Evolutionary conservation across 2,888 invertebrate species (phyloP), one percentile per base, ranked within the genome.

Genomic region (Thecophora atra): DNA sequence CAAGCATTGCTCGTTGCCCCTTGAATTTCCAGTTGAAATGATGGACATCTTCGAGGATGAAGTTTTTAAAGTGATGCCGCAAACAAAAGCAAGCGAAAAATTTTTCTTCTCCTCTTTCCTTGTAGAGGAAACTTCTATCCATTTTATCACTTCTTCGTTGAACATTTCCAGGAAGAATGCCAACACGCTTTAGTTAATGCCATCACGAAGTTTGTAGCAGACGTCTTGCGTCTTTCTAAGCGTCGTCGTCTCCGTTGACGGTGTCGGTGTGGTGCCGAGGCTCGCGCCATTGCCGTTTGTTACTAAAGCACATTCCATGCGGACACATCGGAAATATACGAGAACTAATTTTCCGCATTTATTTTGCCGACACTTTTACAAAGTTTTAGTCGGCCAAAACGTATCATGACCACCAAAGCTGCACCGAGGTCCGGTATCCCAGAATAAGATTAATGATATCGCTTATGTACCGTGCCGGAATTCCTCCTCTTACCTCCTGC

Each of bases 371-470:
- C 28, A 66, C 13, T 66, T 66, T 26, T 19, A 51, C 26, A 24
- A 42, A 15, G 52, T 28, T 37, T 42, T 0, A 19, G n/a, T 54
- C 21, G 30, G n/a, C 67, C 21, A 54, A 21, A 24, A 67, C 37
- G 21, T 54, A 54, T 30, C 54, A 67, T 47, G 44, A 64, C 54
- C n/a, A 54, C 51, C 11, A 24, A 37, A 52, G 47, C 26, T 8
- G 37, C 21, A n/a, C 52, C 52, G 54, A 67, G 56, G 37, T 67
- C 56, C 30, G 52, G 37, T 26, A 47, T 64, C n/a, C 11, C 30
- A 54, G 56, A 54, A 37, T 26, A 67, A 67, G 67, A 67, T 67
- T 67, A 67, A 67, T 67, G 30, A 56, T 56, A 67, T 54, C 37
- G 28, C 56, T 54, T 24, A 6, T 24, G 58, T 28, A 15, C 28